Base-by-base conservation (phyloP, 2,888 invertebrate species). In the Lamproptera curius region DNA sequence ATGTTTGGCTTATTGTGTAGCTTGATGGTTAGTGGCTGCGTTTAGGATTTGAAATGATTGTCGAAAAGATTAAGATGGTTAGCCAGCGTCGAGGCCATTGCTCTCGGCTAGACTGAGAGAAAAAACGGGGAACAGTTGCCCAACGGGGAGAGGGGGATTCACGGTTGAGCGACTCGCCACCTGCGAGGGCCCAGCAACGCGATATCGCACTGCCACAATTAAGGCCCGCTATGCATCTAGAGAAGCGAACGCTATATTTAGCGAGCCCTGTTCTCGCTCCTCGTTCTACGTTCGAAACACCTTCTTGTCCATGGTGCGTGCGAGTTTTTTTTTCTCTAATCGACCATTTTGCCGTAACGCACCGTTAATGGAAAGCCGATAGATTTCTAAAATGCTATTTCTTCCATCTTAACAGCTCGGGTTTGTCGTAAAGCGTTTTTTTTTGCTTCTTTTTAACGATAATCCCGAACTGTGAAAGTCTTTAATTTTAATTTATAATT, bases 81-180 rank as follows among this genome's bases (percentile, higher is more conserved):
- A 45, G 42, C 46, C 37, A 50, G 40, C 49, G 17, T 15, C 16
- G 70, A 67, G 82, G 83, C 69, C 81, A 63, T 73, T 84, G 82
- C 73, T 80, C 86, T 82, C 70, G 56, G 61, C 59, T 63, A 68
- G 70, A 64, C 58, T 51, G 57, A 40, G 42, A 66, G 59, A 60
- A 79, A 83, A 83, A 81, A 75, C 70, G 67, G 65, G 76, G 71
- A 82, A 79, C 84, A 82, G 81, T 83, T 82, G 82, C 70, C 56
- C 69, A 65, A 59, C 66, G 74, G 59, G 58, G 57, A 46, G 56
- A 59, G 47, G 76, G 77, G 81, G 80, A 72, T 80, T 83, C 78
- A 85, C 74, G 85, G 83, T 83, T 70, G 85, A 84, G 80, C 74
- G 78, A 66, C 56, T 52, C 64, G 73, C 76, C 83, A 82, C 82